phyloP scores from a whole-genome alignment of 2,113 vertebrate species.

The Neogobius melanostomus region DNA sequence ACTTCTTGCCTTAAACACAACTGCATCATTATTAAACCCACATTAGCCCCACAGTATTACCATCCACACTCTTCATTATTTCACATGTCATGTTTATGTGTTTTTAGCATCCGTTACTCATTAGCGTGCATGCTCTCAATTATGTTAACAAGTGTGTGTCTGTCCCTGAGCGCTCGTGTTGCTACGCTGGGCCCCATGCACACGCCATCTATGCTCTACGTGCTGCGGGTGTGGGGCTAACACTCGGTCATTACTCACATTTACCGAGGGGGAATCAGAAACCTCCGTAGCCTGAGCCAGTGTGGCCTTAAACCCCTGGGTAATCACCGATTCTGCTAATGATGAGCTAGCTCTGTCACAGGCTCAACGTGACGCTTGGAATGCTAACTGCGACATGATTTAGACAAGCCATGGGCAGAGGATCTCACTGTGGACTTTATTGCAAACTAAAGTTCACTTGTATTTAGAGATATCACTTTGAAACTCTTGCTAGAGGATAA shows the following conservation, averaged over 20 bases:
- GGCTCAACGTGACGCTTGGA: constrained; percentile 38
- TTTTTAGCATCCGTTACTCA: constrained; percentile 16
- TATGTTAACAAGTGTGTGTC: constrained; percentile 50
- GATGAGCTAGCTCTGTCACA: constrained; percentile 48
- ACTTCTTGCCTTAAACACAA: too few species aligned
- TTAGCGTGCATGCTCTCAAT: constrained; percentile 43
- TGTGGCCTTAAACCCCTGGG: constrained; percentile 41
- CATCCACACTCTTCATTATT: constrained; percentile 1
- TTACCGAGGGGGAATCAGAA: constrained; percentile 54
- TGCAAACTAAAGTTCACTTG: background rate
- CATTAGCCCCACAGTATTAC: background rate
- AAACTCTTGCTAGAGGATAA: background rate
- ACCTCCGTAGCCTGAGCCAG: constrained; percentile 44
- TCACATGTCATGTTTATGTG: constrained; percentile 16
- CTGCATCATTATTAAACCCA: background rate
- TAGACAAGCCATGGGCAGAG: background rate
- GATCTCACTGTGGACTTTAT: background rate
- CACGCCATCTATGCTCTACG: constrained; percentile 22
- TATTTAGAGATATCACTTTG: background rate
- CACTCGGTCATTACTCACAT: constrained; percentile 60
- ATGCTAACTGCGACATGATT: constrained; percentile 31
- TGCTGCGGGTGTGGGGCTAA: constrained; percentile 28
- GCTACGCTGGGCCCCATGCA: constrained; percentile 32
- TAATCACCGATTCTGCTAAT: constrained; percentile 66
- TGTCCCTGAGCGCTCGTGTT: constrained; percentile 44